Conservation (phyloP, 2,797 vertebrate species). For the Limosa lapponica region DNA sequence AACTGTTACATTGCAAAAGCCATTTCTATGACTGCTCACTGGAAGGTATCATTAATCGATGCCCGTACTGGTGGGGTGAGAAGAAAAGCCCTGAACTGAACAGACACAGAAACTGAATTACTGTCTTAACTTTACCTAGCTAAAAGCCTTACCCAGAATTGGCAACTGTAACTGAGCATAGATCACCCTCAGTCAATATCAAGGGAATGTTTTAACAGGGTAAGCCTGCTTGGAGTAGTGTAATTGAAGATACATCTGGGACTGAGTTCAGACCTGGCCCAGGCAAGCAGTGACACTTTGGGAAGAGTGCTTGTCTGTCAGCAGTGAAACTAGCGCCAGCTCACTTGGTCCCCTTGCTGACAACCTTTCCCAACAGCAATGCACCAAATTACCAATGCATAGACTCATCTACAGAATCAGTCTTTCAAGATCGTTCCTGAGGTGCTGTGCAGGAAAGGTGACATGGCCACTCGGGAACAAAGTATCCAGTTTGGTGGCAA, state of each 20-base stretch:
- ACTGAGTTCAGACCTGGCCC: neutral
- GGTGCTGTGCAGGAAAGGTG: neutral
- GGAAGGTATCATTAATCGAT: neutral
- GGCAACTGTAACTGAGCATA: neutral
- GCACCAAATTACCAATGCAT: neutral
- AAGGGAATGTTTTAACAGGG: neutral
- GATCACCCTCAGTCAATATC: neutral
- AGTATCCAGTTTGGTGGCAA: neutral
- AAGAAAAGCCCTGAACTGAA: neutral
- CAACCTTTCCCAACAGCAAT: neutral
- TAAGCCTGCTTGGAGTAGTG: neutral
- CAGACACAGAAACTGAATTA: neutral
- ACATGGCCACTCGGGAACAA: neutral
- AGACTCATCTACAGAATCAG: neutral
- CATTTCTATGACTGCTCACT: neutral
- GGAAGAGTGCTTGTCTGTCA: neutral
- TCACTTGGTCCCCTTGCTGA: neutral
- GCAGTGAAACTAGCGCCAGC: neutral
- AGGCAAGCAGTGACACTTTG: neutral
- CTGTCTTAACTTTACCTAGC: neutral
- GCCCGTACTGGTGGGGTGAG: neutral
- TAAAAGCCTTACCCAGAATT: neutral
- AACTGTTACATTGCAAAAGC: neutral
- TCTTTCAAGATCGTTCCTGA: neutral
- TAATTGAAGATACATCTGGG: neutral